Evolutionary conservation across 2,888 invertebrate genomes (phyloP).

Genomic region (Rhagonycha fulva): DNA sequence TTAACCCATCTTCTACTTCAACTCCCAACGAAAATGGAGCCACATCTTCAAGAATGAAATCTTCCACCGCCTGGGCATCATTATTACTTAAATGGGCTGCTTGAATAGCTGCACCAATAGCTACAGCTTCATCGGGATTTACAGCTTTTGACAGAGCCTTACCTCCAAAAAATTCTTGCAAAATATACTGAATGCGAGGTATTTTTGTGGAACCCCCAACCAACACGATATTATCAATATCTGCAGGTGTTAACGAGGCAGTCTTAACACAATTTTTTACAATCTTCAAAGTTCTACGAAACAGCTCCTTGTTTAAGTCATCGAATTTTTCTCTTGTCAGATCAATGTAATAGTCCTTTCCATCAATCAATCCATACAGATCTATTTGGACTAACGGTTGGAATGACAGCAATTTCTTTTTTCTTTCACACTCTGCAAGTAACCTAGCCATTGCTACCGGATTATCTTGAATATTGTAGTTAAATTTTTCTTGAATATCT

Average conservation of each 20-base stretch:
- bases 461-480: background rate
- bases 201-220: conserved; percentile 94
- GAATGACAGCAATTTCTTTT: background rate
- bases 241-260: conserved; percentile 87
- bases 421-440: background rate
- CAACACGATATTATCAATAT: conserved; percentile 82
- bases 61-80: background rate
- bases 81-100: conserved; percentile 76
- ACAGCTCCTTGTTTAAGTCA: conserved; percentile 88
- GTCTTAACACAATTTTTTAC: conserved; percentile 90
- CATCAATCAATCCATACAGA: conserved; percentile 87
- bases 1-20: conserved; percentile 84
- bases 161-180: conserved; percentile 83
- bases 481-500: background rate
- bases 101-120: conserved; percentile 91
- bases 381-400: conserved; percentile 68
- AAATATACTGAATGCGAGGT: conserved; percentile 89
- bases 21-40: conserved; percentile 84
- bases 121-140: conserved; percentile 94
- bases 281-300: conserved; percentile 52
- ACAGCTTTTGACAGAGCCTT: conserved; percentile 91
- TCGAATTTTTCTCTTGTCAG: conserved; percentile 92
- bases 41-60: conserved; percentile 76
- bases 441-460: background rate
- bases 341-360: conserved; percentile 87